A percentile compares a stretch with the other conserved stretches of the same genome.
Evolutionary conservation across 2,113 vertebrate species (phyloP).

Genomic region (Neoarius graeffei): DNA sequence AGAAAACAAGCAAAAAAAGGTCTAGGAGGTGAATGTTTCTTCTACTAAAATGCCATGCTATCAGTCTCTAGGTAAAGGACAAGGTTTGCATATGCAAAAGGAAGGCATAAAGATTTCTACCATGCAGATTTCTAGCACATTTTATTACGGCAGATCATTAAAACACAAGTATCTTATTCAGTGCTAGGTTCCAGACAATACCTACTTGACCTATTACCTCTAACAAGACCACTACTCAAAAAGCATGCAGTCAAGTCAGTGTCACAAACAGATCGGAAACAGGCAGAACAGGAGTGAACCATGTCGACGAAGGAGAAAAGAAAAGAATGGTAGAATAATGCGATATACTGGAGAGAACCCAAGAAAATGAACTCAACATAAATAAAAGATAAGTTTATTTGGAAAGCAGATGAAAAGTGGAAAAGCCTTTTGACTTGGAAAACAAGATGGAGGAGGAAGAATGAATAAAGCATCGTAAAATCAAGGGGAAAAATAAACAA

Average conservation of each 20-base stretch:
- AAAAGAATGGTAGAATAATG: conserved; percentile 19
- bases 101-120: not conserved
- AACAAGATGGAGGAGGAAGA: not conserved
- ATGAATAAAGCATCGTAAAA: conserved; percentile 76
- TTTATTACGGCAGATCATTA: conserved; percentile 2
- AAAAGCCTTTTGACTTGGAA: not conserved
- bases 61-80: conserved; percentile 12
- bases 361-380: conserved; percentile 3
- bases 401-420: not conserved
- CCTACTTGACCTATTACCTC: conserved; percentile 35
- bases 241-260: conserved; percentile 38
- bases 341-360: not conserved
- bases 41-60: conserved; percentile 3
- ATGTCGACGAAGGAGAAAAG: not conserved
- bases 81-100: conserved; percentile 12
- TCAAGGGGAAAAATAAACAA: conserved; percentile 52
- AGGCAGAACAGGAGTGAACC: conserved; percentile 12
- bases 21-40: not conserved
- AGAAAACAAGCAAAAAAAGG: conserved; percentile 3
- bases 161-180: not conserved
- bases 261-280: conserved; percentile 23
- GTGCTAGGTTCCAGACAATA: conserved; percentile 15
- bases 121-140: conserved; percentile 11
- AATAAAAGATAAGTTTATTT: not conserved
- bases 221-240: conserved; percentile 26